Base-by-base conservation (phyloP, 2,888 invertebrate species). In the Chromoteleia sp. region DNA sequence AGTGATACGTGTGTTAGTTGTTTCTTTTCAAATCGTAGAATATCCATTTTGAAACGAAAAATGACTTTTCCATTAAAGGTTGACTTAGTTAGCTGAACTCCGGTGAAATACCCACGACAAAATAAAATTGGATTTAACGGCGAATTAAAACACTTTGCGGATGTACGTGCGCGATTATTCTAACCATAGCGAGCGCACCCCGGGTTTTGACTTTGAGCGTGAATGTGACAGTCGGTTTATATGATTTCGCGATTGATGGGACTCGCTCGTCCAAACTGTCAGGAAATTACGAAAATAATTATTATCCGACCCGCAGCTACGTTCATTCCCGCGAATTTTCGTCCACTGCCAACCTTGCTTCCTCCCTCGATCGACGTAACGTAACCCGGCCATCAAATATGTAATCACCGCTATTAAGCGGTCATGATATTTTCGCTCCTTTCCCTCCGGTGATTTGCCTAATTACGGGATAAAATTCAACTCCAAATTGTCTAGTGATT, bases 281-380 rank as follows among this genome's bases (percentile, higher is more conserved):
- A 88, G 89, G 88, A 90, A 89, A 89, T 89, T 88, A 89, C 87
- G 89, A 89, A 89, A 90, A 89, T 89, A 89, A 88, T 89, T 87
- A 85, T 86, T 83, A 86, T 85, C 84, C 78, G 67, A 83, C 83
- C 78, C 84, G 81, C 59, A 58, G 71, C 75, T 59, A 74, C 76
- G 74, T 75, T 79, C 78, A 78, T 83, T 73, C 74, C 78, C 39
- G 76, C 48, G 76, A 70, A 79, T 65, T 77, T 61, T 75, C 77
- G 63, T 77, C 59, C 54, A 14, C 41, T 59, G 67, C 15, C 67
- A 71, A 76, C 63, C 71, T 71, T 58, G 45, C 65, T 68, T 59
- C 56, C 76, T 29, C 73, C 61, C 33, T 54, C 68, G 17, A 63
- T 63, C 50, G 48, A 6, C 63, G 36, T 19, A 67, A 70, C 70